These are phyloP conservation scores for Burhinus bistriatus DNA, from an alignment of 2,113 vertebrate species.

Conservation along the genomic window DNA sequence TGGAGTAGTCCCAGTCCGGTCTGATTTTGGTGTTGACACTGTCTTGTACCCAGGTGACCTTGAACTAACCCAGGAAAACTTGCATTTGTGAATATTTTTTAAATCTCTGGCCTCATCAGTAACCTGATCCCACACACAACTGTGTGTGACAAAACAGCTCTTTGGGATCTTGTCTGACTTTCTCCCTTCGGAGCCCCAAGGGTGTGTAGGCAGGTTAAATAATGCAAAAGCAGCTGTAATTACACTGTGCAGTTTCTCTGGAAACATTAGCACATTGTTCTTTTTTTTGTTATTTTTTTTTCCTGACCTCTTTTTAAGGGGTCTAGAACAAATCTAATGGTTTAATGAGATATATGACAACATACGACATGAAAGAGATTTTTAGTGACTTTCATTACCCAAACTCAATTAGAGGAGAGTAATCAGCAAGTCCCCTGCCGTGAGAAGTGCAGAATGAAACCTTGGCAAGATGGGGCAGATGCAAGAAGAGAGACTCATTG, in stretches of 20 bases:
- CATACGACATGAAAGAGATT: neutral
- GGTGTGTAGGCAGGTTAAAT: constrained; percentile 36
- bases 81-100: neutral
- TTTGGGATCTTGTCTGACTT: neutral
- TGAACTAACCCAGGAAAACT: neutral
- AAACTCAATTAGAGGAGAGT: neutral
- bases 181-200: neutral
- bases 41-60: neutral
- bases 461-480: neutral
- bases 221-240: constrained; percentile 37
- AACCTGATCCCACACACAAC: neutral
- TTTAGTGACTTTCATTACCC: constrained; percentile 6
- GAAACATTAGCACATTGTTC: constrained; percentile 3
- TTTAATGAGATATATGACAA: constrained; percentile 30
- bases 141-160: neutral
- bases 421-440: neutral
- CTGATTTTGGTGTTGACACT: neutral
- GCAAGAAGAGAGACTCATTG: neutral
- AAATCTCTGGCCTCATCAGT: neutral
- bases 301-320: neutral
- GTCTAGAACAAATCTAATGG: neutral
- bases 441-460: neutral
- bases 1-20: neutral
- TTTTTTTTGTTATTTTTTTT: neutral
- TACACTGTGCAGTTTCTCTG: neutral